Base-by-base conservation (phyloP, 2,888 invertebrate species). In the Apamea epomidion region DNA sequence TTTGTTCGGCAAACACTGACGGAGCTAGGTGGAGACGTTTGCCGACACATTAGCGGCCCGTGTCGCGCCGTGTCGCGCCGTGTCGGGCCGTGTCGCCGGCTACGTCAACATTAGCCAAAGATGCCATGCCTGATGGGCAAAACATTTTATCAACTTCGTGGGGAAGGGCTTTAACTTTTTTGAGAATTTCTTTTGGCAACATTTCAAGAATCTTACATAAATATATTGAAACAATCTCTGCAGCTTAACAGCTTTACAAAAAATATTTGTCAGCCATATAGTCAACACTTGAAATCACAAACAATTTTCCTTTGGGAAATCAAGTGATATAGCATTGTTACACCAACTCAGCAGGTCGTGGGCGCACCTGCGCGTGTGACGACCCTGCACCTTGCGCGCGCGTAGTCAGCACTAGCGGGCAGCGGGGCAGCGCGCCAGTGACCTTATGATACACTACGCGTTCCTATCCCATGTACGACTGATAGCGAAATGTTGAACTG, bases 311-410 rank as follows among this genome's bases (percentile, higher is more conserved):
- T 10, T 42, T 18, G 45, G 68, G 18, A 85, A 79, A 85, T 74
- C 32, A 67, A 76, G 71, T 71, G 14, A 45, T n/a, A 62, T 14
- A n/a, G 48, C 16, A 71, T 60, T 64, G 29, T 65, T 54, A 18
- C 75, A 58, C 77, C 76, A 45, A 76, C 73, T 62, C 14, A 29
- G 60, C 58, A n/a, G 29, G 79, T 60, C 29, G 48, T 65, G 51
- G 72, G 67, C 48, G 80, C 87, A 89, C 88, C 88, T 90, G 91
- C 89, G 90, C 91, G 90, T 84, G 87, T 91, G 91, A 86, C 91
- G 93, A 92, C 91, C 93, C 91, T 90, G 91, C 92, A 91, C 91
- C 91, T 91, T 91, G 89, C 88, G 85, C 82, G 62, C 29, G 51
- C 76, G 48, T 72, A 37, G 65, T 45, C 72, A 29, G 60, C 79